Percentiles rank a stretch among this genome's conserved stretches.
Conservation (phyloP, 1,140 invertebrate species). For the Musca domestica region DNA sequence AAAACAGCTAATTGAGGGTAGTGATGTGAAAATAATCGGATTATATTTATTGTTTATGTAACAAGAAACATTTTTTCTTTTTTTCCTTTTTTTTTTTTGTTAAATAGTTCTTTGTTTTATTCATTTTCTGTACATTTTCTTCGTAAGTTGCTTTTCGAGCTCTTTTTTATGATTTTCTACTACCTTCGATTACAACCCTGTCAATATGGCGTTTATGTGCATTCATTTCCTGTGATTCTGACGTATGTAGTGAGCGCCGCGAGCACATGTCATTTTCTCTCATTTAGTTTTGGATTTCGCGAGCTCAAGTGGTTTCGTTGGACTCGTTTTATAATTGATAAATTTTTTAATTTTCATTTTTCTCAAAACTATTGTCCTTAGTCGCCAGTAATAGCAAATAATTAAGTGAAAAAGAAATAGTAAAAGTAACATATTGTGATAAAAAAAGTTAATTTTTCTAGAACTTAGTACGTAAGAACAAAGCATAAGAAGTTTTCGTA, state of each 20-base stretch:
- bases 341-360: background rate
- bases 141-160: background rate
- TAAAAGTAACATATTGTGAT: slow-evolving; percentile 17
- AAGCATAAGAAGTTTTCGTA: background rate
- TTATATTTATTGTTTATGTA: too few relatives aligned
- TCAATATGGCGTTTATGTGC: slow-evolving; percentile 18
- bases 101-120: too few relatives aligned
- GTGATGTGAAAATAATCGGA: background rate
- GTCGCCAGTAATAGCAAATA: background rate
- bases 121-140: too few relatives aligned
- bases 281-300: slow-evolving; percentile 16
- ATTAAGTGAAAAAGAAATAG: background rate
- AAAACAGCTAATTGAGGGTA: background rate
- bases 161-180: background rate
- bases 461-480: background rate
- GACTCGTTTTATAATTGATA: background rate
- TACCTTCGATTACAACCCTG: slow-evolving; percentile 4
- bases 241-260: background rate
- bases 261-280: slow-evolving; percentile 21
- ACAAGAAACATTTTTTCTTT: too few relatives aligned
- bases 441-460: slow-evolving; percentile 3
- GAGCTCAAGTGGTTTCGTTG: slow-evolving; percentile 5
- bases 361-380: background rate
- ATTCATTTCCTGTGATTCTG: slow-evolving; percentile 8
- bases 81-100: too few relatives aligned